Evolutionary conservation across 1,140 invertebrate genomes (phyloP), one percentile per base, ranked within the genome.

Genomic region (Maniola jurtina): DNA sequence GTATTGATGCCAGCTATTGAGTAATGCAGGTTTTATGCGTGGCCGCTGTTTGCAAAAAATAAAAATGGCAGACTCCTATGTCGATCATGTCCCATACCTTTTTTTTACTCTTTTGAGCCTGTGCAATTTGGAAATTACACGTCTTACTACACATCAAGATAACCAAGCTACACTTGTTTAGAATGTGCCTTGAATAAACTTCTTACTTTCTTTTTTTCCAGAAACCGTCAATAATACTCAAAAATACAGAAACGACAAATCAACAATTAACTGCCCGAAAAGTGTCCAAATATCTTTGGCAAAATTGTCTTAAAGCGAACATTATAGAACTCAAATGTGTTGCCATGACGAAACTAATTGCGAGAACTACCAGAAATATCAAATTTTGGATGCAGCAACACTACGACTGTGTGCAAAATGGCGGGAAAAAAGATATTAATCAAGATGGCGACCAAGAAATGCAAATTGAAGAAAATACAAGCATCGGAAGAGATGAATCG

Each of bases 241-340:
- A 84, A 61, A 76, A 81, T 40, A 67, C 76, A 59, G 72, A 75
- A 0, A 66, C 70, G 33, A 71, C 68, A 6, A 72, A 74, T 9
- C 61, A 74, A 0, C 63, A 81, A 35, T 34, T 81, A 48, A 84
- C 72, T 61, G 69, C 73, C 0, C 72, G 83, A 33, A 78, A 72
- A 70, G 86, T 86, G 14, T 72, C 79, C 2, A 84, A 85, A 73
- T 85, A 77, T 71, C 56, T 89, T 15, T 82, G 75, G 70, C 47
- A 66, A 6, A 76, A 84, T 55, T 83, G 77, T 61, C 63, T 90
- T 0, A 88, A 87, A 78, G 80, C 86, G 0, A 89, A 87, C 57
- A 84, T 88, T 8, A 72, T 86, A 0, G 86, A 73, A 1, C 75
- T 79, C 0, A 90, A 90, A 75, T 87, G 84, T 72, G 68, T 76